Conservation (phyloP, 2,113 vertebrate species). For the Diphyllodes magnificus region DNA sequence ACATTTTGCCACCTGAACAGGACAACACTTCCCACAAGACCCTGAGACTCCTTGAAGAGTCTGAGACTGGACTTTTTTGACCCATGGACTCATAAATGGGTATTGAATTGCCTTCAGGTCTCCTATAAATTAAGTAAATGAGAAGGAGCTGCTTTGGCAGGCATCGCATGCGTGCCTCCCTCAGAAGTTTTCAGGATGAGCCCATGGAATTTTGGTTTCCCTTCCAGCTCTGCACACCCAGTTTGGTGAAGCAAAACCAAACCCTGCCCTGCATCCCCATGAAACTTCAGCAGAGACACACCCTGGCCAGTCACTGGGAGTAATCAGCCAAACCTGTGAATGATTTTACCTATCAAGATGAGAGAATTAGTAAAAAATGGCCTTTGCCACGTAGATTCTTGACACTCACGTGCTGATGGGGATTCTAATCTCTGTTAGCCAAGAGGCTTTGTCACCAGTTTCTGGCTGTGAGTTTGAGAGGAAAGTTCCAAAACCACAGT, state of each 20-base stretch:
- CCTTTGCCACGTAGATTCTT: not conserved
- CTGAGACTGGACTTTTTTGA: not conserved
- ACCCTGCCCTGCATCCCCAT: not conserved
- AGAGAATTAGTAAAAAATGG: accelerated
- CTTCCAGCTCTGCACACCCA: not conserved
- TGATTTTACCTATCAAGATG: not conserved
- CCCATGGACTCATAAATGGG: not conserved
- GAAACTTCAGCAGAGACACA: not conserved
- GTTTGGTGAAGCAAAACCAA: not conserved
- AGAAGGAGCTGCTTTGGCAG: not conserved
- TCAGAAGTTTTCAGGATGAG: not conserved
- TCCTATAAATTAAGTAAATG: not conserved
- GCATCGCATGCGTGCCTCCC: accelerated
- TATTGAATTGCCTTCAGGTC: not conserved
- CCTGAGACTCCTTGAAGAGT: not conserved
- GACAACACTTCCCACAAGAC: not conserved
- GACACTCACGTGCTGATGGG: accelerated
- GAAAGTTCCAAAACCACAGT: not conserved
- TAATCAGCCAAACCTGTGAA: not conserved
- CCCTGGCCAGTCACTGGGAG: not conserved
- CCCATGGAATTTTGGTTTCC: not conserved
- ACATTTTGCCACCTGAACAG: not conserved
- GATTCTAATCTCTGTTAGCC: not conserved
- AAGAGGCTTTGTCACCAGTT: not conserved
- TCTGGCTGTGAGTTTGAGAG: not conserved